phyloP scores from a whole-genome alignment of 2,888 invertebrate species.

The Aproaerema taeniolella region DNA sequence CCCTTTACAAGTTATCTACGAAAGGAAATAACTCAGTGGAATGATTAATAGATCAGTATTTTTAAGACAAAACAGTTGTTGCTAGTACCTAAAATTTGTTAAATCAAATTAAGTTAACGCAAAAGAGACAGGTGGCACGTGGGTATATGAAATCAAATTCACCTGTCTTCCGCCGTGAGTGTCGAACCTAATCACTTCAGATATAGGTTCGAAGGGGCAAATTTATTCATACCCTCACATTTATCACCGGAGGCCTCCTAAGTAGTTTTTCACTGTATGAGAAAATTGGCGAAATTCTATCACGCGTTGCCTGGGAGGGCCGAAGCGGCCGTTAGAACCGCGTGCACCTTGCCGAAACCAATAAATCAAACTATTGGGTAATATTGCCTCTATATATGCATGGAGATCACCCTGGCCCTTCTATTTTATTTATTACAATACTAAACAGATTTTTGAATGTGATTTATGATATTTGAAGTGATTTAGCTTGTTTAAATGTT shows the following conservation, averaged over 20 bases:
- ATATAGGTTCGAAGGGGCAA: conserved; percentile 55
- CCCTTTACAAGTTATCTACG: too few species aligned
- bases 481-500: conserved; percentile 32
- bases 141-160: conserved; percentile 25
- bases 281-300: conserved; percentile 68
- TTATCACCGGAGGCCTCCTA: conserved; percentile 58
- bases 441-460: conserved; percentile 62
- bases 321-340: conserved; percentile 47
- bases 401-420: conserved; percentile 51
- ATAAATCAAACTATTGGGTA: conserved; percentile 75
- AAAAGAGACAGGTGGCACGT: too few species aligned
- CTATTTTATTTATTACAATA: conserved; percentile 63
- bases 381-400: conserved; percentile 69
- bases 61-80: too few species aligned
- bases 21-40: too few species aligned
- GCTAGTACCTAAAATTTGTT: too few species aligned
- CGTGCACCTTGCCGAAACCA: conserved; percentile 69
- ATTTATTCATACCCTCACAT: conserved; percentile 72
- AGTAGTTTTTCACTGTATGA: conserved; percentile 66
- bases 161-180: conserved; percentile 51
- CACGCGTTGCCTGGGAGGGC: conserved; percentile 50
- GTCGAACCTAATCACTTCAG: conserved; percentile 64
- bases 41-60: too few species aligned
- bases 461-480: conserved; percentile 44
- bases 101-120: too few species aligned